These are phyloP conservation scores for Chloromyia formosa DNA, from an alignment of 2,888 invertebrate species.

Conservation along the genomic window DNA sequence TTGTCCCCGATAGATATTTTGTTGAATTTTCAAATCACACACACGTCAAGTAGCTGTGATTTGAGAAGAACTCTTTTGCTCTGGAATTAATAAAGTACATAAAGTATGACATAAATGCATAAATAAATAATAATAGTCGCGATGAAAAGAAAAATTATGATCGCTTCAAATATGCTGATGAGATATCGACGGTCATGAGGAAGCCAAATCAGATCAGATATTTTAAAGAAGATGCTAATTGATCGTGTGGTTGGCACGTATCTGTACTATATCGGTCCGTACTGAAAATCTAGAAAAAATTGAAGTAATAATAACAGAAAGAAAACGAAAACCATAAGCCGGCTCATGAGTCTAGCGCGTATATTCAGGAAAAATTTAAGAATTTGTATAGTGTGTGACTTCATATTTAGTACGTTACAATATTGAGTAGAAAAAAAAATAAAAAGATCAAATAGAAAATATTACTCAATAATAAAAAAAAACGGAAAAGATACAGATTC, in stretches of 20 bases:
- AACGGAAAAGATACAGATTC: background rate
- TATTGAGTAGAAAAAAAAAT: background rate
- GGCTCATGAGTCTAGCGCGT: background rate
- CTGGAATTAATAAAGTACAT: background rate
- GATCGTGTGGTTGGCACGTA: constrained; percentile 56
- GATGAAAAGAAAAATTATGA: constrained; percentile 31
- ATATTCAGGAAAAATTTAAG: background rate
- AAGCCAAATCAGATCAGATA: background rate
- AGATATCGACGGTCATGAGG: background rate
- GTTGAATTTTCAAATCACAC: background rate
- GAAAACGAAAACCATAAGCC: no score
- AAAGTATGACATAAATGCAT: constrained; percentile 45
- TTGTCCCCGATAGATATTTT: background rate
- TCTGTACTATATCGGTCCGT: no score
- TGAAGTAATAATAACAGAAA: no score
- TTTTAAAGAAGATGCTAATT: constrained; percentile 55
- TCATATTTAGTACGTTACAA: background rate
- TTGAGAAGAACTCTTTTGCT: background rate
- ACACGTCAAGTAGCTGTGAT: background rate
- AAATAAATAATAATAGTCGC: constrained; percentile 49
- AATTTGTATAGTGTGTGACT: constrained; percentile 1
- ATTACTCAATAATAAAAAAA: background rate
- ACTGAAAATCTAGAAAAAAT: no score
- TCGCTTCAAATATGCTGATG: background rate
- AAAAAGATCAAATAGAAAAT: constrained; percentile 1